phyloP scores from a whole-genome alignment of 2,113 vertebrate genomes.

The Microcebus griseorufus region DNA sequence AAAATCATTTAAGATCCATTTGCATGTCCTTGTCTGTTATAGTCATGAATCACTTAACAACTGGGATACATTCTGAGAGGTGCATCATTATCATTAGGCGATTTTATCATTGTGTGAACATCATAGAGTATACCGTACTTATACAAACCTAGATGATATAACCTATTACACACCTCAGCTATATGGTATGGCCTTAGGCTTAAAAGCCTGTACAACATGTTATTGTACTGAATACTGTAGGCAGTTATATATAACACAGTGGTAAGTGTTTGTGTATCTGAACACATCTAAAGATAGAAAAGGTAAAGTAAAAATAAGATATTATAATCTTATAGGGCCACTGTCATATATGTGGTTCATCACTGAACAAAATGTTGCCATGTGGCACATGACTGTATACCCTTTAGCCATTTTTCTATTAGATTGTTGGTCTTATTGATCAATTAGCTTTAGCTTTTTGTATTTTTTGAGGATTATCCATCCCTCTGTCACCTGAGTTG shows the following conservation, averaged over 20 bases:
- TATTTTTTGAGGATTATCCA: background rate
- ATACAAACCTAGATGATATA: background rate
- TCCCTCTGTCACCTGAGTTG: background rate
- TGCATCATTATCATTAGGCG: background rate
- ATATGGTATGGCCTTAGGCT: background rate
- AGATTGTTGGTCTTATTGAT: background rate
- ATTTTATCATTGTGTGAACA: background rate
- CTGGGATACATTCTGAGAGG: background rate
- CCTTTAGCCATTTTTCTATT: conserved; percentile 2
- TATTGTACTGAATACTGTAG: background rate
- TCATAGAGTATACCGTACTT: background rate
- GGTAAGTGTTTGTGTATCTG: background rate
- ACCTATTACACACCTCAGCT: background rate
- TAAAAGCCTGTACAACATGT: background rate
- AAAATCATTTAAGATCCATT: background rate
- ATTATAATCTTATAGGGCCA: background rate
- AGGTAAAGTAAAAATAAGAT: background rate
- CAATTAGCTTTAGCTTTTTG: background rate
- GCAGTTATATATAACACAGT: background rate
- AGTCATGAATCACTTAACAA: background rate
- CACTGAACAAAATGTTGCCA: background rate
- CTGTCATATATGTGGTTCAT: background rate
- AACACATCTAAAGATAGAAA: background rate
- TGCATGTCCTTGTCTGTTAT: background rate
- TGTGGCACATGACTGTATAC: background rate